phyloP scores from a whole-genome alignment of 2,888 invertebrate genomes.

The Hirtodrosophila alboralis region DNA sequence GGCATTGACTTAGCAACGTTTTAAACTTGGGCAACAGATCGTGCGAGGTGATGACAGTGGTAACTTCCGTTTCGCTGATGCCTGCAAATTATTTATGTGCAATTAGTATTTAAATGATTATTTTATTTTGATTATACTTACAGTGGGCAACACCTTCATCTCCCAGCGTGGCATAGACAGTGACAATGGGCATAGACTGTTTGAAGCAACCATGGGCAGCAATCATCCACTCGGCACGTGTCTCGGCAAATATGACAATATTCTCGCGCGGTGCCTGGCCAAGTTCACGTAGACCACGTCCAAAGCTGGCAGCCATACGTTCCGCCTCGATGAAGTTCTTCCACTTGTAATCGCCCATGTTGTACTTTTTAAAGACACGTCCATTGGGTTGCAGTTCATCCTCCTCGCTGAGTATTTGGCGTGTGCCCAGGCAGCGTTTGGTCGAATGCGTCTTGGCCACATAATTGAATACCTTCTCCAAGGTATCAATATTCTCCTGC shows the following conservation, averaged over 20 bases:
- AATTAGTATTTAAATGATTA: background rate
- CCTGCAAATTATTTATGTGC: conserved; percentile 49
- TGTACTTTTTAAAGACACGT: conserved; percentile 97
- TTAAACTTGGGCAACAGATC: conserved; percentile 96
- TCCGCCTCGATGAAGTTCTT: conserved; percentile 91
- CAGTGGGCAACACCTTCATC: conserved; percentile 98
- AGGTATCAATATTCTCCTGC: conserved; percentile 90
- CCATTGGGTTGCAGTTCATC: conserved; percentile 98
- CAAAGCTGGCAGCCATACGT: conserved; percentile 90
- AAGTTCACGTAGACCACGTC: conserved; percentile 92
- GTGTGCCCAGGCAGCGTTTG: conserved; percentile 93
- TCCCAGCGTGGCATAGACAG: conserved; percentile 98
- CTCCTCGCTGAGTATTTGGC: conserved; percentile 95
- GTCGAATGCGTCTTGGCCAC: conserved; percentile 90
- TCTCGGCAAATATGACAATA: conserved; percentile 98
- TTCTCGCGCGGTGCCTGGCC: conserved; percentile 90
- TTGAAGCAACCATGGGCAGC: conserved; percentile 98
- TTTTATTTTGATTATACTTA: conserved; percentile 44
- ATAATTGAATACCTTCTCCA: conserved; percentile 93
- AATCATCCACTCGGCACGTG: conserved; percentile 98
- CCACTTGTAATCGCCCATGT: conserved; percentile 97
- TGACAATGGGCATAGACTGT: conserved; percentile 97
- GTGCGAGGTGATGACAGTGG: conserved; percentile 95
- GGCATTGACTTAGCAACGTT: conserved; percentile 89
- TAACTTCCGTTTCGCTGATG: conserved; percentile 97